Evolutionary conservation across 2,113 vertebrate genomes (phyloP), one percentile per base, ranked within the genome.

Genomic region (Glaucomys volans): DNA sequence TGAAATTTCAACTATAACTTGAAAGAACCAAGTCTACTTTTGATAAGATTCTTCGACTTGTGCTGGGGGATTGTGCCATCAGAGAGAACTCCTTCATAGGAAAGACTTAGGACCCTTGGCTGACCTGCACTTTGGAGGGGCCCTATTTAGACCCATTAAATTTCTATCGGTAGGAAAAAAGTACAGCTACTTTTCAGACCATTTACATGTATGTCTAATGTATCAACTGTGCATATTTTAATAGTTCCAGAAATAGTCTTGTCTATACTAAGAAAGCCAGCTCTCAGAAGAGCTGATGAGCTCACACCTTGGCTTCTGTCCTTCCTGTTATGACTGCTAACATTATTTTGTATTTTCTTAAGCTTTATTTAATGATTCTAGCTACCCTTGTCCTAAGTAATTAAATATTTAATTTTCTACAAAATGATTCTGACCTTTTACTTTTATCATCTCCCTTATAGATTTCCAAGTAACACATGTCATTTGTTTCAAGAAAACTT

Each of bases 361-460:
- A 59, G 14, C 24, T 84, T 72, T 96, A 35, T 86, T 91, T 83
- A 47, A 59, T 90, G 42, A 71, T 72, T 91, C 24, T 12, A 69
- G 44, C 14, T 90, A 94, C 4, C 20, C 4, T 91, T 94, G 42
- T 40, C 10, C 30, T 64, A 79, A 26, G 8, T 35, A 93, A 16
- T 37, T 77, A 14, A 71, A 90, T 20, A 5, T 77, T 76, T 75
- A 12, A 76, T 94, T 92, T 95, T 50, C 74, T 96, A 16, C 0
- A 44, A 77, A 95, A 59, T 57, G 37, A 52, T 20, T 81, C 42
- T 83, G 74, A 4, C 10, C 64, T 95, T 80, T 95, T 75, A 62
- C 40, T 95, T 91, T 37, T 17, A 72, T 37, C 42, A n/a, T 94
- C 26, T 47, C 30, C 37, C 20, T 11, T 57, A 22, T 57, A 87